A percentile compares a stretch with the other conserved stretches of the same genome.
Conservation (phyloP, 1,140 invertebrate genomes). For the Drosophila tristis region DNA sequence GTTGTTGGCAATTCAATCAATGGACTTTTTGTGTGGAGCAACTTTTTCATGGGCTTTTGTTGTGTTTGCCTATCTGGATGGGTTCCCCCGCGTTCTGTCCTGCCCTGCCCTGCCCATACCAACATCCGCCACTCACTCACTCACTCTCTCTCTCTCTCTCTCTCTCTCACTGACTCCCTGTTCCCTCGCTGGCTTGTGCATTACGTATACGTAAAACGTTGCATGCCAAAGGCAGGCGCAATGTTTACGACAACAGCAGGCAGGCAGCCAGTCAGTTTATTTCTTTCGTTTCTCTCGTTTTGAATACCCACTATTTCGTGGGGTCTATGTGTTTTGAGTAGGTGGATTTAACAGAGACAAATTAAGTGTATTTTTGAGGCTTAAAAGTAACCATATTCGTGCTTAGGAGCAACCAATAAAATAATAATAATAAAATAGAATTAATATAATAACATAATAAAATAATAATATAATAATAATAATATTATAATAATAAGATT, state of each 20-base stretch:
- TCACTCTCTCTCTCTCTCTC: background rate
- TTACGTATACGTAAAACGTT: conserved; percentile 69
- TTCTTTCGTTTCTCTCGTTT: conserved; percentile 64
- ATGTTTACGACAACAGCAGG: conserved; percentile 75
- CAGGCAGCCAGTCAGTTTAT: conserved; percentile 73
- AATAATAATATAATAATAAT: too few relatives aligned
- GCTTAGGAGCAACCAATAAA: too few relatives aligned
- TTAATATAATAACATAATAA: too few relatives aligned
- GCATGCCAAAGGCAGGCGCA: conserved; percentile 69
- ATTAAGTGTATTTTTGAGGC: too few relatives aligned
- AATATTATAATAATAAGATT: too few relatives aligned
- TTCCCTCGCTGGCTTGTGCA: conserved; percentile 31
- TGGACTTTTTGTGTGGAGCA: conserved; percentile 64
- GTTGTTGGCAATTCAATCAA: conserved; percentile 74
- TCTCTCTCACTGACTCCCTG: conserved; percentile 4
- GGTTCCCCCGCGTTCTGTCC: conserved; percentile 30
- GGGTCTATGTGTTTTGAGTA: background rate
- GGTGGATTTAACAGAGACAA: too few relatives aligned
- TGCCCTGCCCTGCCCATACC: background rate
- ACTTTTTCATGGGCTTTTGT: conserved; percentile 41
- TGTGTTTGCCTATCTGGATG: conserved; percentile 67
- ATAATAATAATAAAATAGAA: too few relatives aligned
- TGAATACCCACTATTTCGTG: background rate
- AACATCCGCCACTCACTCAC: background rate
- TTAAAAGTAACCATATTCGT: too few relatives aligned